A percentile compares a stretch with the other conserved stretches of the same genome.
Conservation (phyloP, 2,888 invertebrate genomes). For the Teleogryllus oceanicus region DNA sequence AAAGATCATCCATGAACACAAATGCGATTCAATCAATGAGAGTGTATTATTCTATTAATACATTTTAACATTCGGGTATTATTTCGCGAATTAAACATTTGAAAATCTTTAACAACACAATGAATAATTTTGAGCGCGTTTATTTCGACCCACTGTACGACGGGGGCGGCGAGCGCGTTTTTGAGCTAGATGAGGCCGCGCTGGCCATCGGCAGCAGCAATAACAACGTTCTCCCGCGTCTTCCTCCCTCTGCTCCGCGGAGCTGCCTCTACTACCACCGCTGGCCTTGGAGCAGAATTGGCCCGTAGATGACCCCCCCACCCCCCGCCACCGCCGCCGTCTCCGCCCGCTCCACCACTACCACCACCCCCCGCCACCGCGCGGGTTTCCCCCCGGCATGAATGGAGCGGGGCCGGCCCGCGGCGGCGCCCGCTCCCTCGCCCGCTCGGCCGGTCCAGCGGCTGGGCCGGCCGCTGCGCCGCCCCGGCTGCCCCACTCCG, state of each 20-base stretch:
- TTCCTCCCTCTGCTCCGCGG: neutral
- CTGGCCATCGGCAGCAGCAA: neutral
- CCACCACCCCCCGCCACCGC: neutral
- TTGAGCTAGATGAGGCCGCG: neutral
- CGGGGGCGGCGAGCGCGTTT: no score
- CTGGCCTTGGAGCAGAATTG: conserved; percentile 18
- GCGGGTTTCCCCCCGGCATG: conserved; percentile 7
- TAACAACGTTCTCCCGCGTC: neutral
- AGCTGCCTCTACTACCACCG: neutral
- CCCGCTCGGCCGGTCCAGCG: neutral
- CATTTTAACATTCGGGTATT: no score
- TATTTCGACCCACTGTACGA: no score
- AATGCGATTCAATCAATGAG: no score
- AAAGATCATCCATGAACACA: no score
- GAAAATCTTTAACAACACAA: no score
- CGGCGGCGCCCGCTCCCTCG: neutral
- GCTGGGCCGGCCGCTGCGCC: neutral
- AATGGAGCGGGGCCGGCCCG: neutral
- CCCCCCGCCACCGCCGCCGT: neutral
- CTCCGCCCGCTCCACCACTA: no score
- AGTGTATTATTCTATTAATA: no score
- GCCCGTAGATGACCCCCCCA: neutral
- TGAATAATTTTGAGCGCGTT: no score
- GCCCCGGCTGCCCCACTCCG: neutral
- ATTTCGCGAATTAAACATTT: no score